Percentiles rank a stretch among this genome's conserved stretches.
Conservation (phyloP, 2,888 invertebrate genomes). For the Agriopis aurantiaria region DNA sequence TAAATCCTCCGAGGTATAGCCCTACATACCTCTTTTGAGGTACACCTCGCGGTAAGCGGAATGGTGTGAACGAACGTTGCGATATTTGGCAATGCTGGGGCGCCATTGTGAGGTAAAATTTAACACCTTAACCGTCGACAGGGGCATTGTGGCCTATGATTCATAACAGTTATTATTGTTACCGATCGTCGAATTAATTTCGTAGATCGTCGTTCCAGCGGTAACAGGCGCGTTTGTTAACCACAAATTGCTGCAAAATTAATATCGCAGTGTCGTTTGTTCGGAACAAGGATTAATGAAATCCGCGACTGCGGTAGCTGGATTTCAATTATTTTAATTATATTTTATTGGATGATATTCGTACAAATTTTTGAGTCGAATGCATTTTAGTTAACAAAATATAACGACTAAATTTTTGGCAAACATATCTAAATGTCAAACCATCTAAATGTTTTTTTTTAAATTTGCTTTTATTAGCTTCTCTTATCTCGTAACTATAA, state of each 20-base stretch:
- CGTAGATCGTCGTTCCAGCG: constrained; percentile 64
- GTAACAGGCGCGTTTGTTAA: constrained; percentile 63
- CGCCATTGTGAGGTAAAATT: constrained; percentile 70
- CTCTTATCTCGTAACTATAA: no score
- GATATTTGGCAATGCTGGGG: constrained; percentile 62
- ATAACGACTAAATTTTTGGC: no score
- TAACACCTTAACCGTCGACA: constrained; percentile 74
- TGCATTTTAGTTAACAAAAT: neutral
- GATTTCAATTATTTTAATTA: constrained; percentile 38
- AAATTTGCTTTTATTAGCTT: no score
- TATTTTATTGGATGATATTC: constrained; percentile 14
- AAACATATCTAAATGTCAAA: no score
- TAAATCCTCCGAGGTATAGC: constrained; percentile 65
- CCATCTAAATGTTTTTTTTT: no score
- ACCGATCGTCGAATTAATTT: constrained; percentile 80
- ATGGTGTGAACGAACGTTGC: constrained; percentile 50
- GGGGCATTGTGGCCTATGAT: constrained; percentile 76
- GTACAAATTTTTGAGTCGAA: neutral
- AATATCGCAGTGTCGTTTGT: constrained; percentile 66
- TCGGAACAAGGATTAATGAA: constrained; percentile 53
- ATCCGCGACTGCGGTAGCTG: constrained; percentile 37
- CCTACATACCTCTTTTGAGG: constrained; percentile 16
- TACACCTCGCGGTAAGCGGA: constrained; percentile 1
- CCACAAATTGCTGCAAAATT: constrained; percentile 66
- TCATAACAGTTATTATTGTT: constrained; percentile 79